These are phyloP conservation scores for Hoplodrina blanda DNA, from an alignment of 2,888 invertebrate species.

Conservation along the genomic window DNA sequence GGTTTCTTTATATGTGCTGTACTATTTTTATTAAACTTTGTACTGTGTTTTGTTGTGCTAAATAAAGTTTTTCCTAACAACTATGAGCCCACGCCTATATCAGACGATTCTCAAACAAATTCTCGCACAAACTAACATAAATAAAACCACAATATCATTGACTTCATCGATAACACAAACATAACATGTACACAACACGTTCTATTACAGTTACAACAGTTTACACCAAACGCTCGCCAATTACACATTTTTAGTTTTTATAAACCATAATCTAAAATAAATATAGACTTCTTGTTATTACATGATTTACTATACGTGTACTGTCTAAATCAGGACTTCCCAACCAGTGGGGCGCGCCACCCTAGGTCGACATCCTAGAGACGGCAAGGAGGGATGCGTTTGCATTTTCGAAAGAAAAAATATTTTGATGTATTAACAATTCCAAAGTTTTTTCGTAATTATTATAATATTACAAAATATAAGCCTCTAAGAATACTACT, in stretches of 20 bases:
- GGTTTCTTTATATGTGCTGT: neutral
- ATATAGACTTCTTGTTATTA: conserved; percentile 36
- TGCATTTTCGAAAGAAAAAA: too few species aligned
- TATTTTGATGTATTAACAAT: too few species aligned
- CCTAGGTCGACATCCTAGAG: too few species aligned
- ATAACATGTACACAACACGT: neutral
- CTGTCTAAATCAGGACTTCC: conserved; percentile 21
- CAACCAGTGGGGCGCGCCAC: too few species aligned
- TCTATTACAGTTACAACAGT: conserved; percentile 20
- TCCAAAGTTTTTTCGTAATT: too few species aligned
- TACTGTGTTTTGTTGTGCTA: too few species aligned
- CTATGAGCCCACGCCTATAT: neutral
- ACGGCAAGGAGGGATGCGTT: too few species aligned
- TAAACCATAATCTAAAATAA: conserved; percentile 35
- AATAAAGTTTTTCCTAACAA: neutral
- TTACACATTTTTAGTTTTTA: conserved; percentile 34
- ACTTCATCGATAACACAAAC: conserved; percentile 24
- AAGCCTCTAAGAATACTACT: too few species aligned
- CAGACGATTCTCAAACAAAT: conserved; percentile 9
- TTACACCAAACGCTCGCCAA: conserved; percentile 25
- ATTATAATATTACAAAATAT: too few species aligned
- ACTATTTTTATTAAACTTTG: neutral
- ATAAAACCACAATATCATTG: conserved; percentile 31
- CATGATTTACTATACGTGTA: conserved; percentile 46
- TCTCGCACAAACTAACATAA: conserved; percentile 11